Base-by-base conservation (phyloP, 2,113 vertebrate genomes). In the Chauna torquata region DNA sequence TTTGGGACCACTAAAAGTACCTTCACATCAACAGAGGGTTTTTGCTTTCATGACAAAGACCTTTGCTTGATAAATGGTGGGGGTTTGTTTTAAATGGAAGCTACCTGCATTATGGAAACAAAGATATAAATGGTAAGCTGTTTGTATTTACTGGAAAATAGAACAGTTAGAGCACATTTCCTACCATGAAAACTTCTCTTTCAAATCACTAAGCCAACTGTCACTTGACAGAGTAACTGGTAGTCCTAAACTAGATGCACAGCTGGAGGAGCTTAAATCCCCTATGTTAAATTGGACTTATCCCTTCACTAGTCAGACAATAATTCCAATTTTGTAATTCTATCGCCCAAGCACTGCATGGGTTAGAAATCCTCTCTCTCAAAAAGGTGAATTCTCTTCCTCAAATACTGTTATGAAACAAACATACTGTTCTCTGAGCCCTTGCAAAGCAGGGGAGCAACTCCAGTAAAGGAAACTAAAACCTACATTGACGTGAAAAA, bases 181-280 rank as follows among this genome's bases (percentile, higher is more conserved):
- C 65, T 72, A 45, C 45, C 42, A 88, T 8, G 24, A 85, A 91
- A 91, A 64, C 2, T 8, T 83, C 52, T 94, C 54, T 76, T 58
- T 81, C 38, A 70, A 74, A 88, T 58, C 24, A 62, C 71, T 90
- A 90, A 95, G 94, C 68, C 71, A 38, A 22, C 75, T 81, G 25
- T 20, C 86, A 82, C 54, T 94, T 88, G 70, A 85, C 69, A 44
- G 44, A 64, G 27, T 50, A 81, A 89, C 76, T 57, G 44, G 40
- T 54, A 92, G 47, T 50, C 74, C 82, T 91, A 68, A 82, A 83
- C 68, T 5, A 94, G 62, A 87, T 79, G 78, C 85, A 91, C 92
- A 93, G 82, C 74, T 96, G 91, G 74, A 90, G 32, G 47, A 76
- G 19, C 82, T 90, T 44, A 96, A 96, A 95, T 94, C 87, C 59